Base-by-base conservation (phyloP, 2,113 vertebrate species). In the Odontesthes bonariensis region DNA sequence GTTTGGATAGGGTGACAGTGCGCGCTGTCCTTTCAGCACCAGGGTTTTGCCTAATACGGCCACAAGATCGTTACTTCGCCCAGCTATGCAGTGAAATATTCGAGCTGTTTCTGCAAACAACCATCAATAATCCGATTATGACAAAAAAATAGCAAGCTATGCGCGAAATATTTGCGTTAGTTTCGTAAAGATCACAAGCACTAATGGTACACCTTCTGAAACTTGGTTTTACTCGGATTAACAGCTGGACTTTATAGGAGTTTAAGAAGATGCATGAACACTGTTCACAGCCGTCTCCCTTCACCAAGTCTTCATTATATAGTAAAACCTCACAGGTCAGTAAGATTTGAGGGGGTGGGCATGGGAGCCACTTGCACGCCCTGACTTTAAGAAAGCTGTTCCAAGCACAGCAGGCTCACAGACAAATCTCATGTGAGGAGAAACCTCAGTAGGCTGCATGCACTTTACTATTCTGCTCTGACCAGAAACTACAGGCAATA, bases 11-110 rank as follows among this genome's bases (percentile, higher is more conserved):
- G 40, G 70, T 59, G 69, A 56, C 75, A 67, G 44, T 44, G 83
- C 81, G 82, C 82, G 87, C 89, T 90, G 69, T 92, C 87, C 87
- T 88, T 91, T 92, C 88, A 92, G 90, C 91, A 90, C 91, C 87
- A 75, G 69, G 42, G 11, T 23, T 49, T 76, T 23, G 60, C 60
- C 65, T 79, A 61, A 71, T 46, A 71, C 33, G 12, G 31, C 13
- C 57, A 42, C 40, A 42, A 2, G 22, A 42, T 31, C 42, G 20
- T 46, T 10, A 53, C 35, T 51, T 52, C 10, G 7, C 49, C 5
- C 52, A 20, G 38, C 5, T 23, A 40, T 8, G 42, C 40, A 35
- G n/a, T 10, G 38, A 68, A 51, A 75, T 31, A 23, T 51, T 49
- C 12, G 23, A 23, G 8, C 8, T 62, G 8, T 47, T 13, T 8